Conservation (phyloP, 2,113 vertebrate genomes). For the Tenebrosternarchus preto region DNA sequence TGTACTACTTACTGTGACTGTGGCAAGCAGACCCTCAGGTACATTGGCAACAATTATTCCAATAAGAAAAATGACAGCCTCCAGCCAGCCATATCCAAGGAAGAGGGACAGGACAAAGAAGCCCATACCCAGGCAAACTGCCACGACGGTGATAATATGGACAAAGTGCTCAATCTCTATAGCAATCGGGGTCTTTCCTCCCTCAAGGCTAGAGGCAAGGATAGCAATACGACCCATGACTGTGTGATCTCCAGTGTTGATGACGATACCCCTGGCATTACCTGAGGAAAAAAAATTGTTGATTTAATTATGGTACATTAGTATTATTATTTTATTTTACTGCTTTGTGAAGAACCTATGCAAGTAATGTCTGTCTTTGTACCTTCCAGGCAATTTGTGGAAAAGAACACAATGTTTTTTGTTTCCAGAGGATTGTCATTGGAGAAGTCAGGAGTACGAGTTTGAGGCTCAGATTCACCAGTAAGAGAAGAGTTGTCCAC, state of each 20-base stretch:
- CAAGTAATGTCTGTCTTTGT: constrained; percentile 5
- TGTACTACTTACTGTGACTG: constrained; percentile 78
- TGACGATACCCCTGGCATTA: constrained; percentile 83
- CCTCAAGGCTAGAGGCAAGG: constrained; percentile 86
- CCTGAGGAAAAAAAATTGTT: constrained; percentile 64
- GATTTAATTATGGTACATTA: too few relatives aligned
- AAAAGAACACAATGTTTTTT: constrained; percentile 91
- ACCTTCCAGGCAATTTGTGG: constrained; percentile 96
- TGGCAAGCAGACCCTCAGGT: constrained; percentile 83
- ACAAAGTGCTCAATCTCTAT: constrained; percentile 93
- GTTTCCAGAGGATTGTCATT: constrained; percentile 92
- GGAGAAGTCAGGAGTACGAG: constrained; percentile 87
- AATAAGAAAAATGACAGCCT: constrained; percentile 92
- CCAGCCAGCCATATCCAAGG: constrained; percentile 90
- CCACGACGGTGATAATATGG: constrained; percentile 91
- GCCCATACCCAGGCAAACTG: constrained; percentile 86
- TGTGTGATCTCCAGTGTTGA: constrained; percentile 85
- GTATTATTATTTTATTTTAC: background rate
- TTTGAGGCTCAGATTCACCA: constrained; percentile 92
- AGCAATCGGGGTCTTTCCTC: constrained; percentile 85
- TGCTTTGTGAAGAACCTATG: too few relatives aligned
- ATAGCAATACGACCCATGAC: constrained; percentile 92
- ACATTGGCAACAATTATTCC: constrained; percentile 94
- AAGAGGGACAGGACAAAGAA: constrained; percentile 92
- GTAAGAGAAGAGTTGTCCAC: constrained; percentile 97